These are phyloP conservation scores for Pseudanteris insignis DNA, from an alignment of 2,888 invertebrate species.

Conservation along the genomic window DNA sequence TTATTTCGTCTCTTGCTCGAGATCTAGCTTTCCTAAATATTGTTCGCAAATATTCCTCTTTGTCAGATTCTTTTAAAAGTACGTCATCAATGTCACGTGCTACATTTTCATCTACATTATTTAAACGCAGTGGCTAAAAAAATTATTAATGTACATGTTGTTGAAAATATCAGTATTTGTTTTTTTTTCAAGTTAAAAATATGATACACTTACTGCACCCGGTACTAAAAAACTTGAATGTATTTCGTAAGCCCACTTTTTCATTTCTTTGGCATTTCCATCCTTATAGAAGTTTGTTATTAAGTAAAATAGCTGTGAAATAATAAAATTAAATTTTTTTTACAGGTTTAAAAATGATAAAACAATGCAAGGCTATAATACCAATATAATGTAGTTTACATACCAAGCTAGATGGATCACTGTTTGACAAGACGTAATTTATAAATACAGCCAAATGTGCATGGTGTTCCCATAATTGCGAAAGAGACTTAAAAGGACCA, in stretches of 20 bases:
- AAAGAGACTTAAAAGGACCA: constrained; percentile 88
- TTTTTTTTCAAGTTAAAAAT: background rate
- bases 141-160: no score
- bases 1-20: constrained; percentile 83
- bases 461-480: constrained; percentile 83
- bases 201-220: constrained; percentile 75
- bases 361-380: no score
- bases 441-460: constrained; percentile 95
- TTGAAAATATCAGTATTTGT: no score
- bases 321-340: no score
- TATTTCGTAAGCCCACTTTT: constrained; percentile 99
- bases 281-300: constrained; percentile 90
- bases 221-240: constrained; percentile 95
- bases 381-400: no score
- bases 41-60: constrained; percentile 87
- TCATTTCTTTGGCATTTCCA: constrained; percentile 87
- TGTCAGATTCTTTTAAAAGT: constrained; percentile 83
- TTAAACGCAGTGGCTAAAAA: constrained; percentile 78
- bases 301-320: constrained; percentile 80
- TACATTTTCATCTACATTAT: constrained; percentile 84
- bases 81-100: constrained; percentile 91
- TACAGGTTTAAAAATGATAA: constrained; percentile 46
- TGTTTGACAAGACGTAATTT: constrained; percentile 87
- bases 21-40: constrained; percentile 88
- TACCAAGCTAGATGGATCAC: constrained; percentile 80